Base-by-base conservation (phyloP, 2,888 invertebrate genomes). In the Drosophila anceps region DNA sequence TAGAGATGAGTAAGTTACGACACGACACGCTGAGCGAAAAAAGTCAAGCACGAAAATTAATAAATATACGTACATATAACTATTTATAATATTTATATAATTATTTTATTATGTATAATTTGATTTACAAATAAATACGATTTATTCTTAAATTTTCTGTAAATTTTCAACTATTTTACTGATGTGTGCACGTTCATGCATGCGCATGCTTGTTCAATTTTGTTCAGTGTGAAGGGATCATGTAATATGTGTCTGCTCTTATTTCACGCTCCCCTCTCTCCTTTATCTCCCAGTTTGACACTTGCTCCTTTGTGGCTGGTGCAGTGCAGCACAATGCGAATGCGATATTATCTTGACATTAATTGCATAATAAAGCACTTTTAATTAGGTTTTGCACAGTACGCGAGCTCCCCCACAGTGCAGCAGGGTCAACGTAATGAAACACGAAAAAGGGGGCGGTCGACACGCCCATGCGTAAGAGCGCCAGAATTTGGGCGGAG, bases 361-460 rank as follows among this genome's bases (percentile, higher is more conserved):
- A 86, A 86, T 89, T 86, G 86, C 89, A 86, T 86, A 86, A 86
- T 86, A 89, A 86, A 89, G 86, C 84, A 80, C 84, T 87, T 86
- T 86, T 86, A 86, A 86, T 86, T 87, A 89, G 87, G 84, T 86
- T 84, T 84, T 67, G 71, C 68, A 72, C 51, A 71, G 69, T 71
- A 44, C 62, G 27, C 37, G 31, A 41, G 54, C 43, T 37, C 57
- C 37, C 57, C 43, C 58, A 58, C 69, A 58, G n/a, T 51, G 37
- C 37, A 24, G 39, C 51, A 51, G 66, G 37, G 37, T 44, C 59
- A 24, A 60, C 54, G 51, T 59, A 69, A 68, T 62, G 43, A 35
- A 61, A 55, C 50, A 44, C 24, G 20, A n/a, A 15, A 10, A 37
- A 39, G 39, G 12, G 18, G 10, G 48, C 2, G 31, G 51, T 39